These are phyloP conservation scores for Gallinago stenura DNA, from an alignment of 2,797 vertebrate genomes.

Conservation along the genomic window DNA sequence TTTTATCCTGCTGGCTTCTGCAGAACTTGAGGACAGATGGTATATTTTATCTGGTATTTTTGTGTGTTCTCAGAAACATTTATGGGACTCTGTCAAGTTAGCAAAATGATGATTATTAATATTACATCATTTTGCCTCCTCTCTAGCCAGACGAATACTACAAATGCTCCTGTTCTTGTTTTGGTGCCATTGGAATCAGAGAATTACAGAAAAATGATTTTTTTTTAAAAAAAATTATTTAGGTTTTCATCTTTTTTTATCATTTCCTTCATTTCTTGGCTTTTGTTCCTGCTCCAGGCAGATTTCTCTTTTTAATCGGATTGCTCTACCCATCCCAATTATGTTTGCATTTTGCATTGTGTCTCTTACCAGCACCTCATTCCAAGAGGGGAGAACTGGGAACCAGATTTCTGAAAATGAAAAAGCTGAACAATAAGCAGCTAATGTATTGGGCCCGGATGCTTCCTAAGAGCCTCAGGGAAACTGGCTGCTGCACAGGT, in stretches of 20 bases:
- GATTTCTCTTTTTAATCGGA: slow-evolving; percentile 3
- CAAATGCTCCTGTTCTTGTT: not conserved
- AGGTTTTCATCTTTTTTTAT: not conserved
- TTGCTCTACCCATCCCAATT: slow-evolving; percentile 11
- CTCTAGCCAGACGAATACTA: not conserved
- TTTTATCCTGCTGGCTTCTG: slow-evolving; percentile 43
- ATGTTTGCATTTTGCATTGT: not conserved
- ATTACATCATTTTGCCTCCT: not conserved
- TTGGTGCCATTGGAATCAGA: not conserved
- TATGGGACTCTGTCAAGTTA: slow-evolving; percentile 27
- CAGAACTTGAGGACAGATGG: slow-evolving; percentile 52
- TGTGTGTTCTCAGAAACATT: slow-evolving; percentile 41
- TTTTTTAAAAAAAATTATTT: not conserved
- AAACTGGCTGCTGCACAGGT: not conserved
- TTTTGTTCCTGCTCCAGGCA: not conserved
- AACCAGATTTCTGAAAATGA: slow-evolving; percentile 9
- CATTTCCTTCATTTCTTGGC: not conserved
- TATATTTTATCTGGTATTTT: slow-evolving; percentile 41
- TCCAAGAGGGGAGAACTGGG: not conserved
- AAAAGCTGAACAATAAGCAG: slow-evolving; percentile 12
- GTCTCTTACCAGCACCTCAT: not conserved
- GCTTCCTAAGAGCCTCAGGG: not conserved
- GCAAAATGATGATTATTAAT: slow-evolving; percentile 22
- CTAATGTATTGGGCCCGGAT: not conserved
- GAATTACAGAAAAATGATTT: not conserved